Evolutionary conservation across 2,113 vertebrate genomes (phyloP).

Genomic region (Atrichornis clamosus): DNA sequence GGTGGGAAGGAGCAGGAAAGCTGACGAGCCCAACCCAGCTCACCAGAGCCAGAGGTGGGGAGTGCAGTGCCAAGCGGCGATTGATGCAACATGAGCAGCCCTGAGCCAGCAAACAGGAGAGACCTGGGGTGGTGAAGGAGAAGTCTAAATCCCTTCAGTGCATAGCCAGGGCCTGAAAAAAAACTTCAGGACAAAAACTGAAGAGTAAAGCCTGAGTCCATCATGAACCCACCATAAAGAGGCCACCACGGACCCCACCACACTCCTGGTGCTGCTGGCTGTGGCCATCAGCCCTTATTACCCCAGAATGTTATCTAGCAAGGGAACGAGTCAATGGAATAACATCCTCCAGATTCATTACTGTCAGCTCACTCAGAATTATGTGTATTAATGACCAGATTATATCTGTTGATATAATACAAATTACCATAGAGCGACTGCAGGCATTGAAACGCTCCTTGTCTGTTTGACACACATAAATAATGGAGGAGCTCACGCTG

Average conservation of each 20-base stretch:
- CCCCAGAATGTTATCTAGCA: neutral
- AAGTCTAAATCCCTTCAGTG: neutral
- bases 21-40: constrained; percentile 2
- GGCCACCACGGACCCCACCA: neutral
- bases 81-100: neutral
- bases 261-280: neutral
- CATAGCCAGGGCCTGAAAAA: neutral
- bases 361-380: constrained; percentile 61
- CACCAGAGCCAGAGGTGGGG: neutral
- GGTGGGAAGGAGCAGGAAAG: constrained; percentile 10
- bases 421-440: constrained; percentile 50
- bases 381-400: constrained; percentile 68
- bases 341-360: constrained; percentile 38
- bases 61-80: neutral
- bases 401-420: constrained; percentile 65
- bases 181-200: neutral
- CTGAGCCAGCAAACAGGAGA: neutral
- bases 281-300: neutral
- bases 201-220: neutral
- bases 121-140: neutral
- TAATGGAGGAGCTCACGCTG: constrained; percentile 53
- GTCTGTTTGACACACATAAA: constrained; percentile 61
- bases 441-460: constrained; percentile 50
- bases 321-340: neutral
- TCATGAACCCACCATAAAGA: neutral